Percentiles rank a stretch among this genome's conserved stretches.
These are phyloP conservation scores for Steatornis caripensis DNA, from an alignment of 2,113 vertebrate species.

Conservation along the genomic window DNA sequence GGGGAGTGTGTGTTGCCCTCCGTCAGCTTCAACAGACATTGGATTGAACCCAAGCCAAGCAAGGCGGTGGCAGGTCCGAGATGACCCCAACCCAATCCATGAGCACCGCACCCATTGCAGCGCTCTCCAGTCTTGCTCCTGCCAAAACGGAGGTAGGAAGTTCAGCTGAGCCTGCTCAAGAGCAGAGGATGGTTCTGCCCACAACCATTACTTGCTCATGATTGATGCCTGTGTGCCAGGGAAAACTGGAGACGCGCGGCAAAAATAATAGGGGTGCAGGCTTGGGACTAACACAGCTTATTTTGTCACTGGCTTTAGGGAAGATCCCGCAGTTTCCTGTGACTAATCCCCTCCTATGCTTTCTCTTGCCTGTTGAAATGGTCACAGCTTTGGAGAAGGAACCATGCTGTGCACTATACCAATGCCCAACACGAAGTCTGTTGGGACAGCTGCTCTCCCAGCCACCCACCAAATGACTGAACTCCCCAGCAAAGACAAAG, in stretches of 20 bases:
- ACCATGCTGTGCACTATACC: background rate
- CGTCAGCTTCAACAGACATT: background rate
- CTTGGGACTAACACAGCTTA: background rate
- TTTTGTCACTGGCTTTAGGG: background rate
- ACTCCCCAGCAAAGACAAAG: slow-evolving; percentile 23
- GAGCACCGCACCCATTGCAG: background rate
- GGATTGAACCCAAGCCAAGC: background rate
- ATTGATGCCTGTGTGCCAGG: background rate
- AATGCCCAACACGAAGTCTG: background rate
- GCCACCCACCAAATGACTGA: background rate
- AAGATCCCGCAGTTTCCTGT: background rate
- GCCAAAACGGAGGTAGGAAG: background rate
- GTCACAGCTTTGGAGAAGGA: background rate
- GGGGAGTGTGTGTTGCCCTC: background rate
- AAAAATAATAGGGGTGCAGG: background rate
- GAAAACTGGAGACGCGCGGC: background rate
- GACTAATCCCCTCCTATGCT: background rate
- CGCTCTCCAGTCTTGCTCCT: background rate
- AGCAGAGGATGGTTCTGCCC: background rate
- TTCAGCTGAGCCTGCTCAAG: background rate
- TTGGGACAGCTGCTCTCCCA: background rate
- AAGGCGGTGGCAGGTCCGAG: background rate
- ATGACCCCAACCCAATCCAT: background rate
- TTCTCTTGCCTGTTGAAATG: background rate
- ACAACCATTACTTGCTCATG: background rate